Percentiles rank a stretch among this genome's conserved stretches.
Evolutionary conservation across 2,797 vertebrate genomes (phyloP).

Genomic region (Acrossocheilus wenchowensis): DNA sequence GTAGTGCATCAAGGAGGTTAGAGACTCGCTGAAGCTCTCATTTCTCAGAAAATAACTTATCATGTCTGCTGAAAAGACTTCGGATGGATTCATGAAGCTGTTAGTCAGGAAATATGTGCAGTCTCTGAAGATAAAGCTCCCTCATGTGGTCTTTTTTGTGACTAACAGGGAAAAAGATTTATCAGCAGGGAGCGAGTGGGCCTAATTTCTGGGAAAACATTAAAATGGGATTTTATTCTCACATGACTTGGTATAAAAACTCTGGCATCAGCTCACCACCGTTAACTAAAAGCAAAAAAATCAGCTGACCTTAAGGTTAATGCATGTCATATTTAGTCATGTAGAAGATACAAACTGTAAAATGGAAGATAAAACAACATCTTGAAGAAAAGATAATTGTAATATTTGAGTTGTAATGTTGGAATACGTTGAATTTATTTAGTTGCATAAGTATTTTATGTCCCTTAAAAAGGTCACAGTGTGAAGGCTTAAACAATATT

Average conservation of each 20-base stretch:
- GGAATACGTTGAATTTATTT: neutral
- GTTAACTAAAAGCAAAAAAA: neutral
- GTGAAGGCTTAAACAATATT: neutral
- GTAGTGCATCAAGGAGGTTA: neutral
- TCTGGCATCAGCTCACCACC: neutral
- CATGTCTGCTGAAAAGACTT: neutral
- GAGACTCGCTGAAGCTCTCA: neutral
- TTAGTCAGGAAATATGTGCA: neutral
- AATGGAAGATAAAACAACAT: neutral
- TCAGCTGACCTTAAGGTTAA: neutral
- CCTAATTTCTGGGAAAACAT: neutral
- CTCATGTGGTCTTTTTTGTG: conserved; percentile 29
- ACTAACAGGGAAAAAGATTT: neutral
- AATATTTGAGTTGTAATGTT: neutral
- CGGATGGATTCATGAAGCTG: neutral
- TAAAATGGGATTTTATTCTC: neutral
- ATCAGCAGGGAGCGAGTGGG: neutral
- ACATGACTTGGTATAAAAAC: neutral
- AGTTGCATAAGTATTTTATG: neutral
- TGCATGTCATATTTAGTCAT: neutral
- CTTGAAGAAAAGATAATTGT: neutral
- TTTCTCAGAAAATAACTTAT: neutral
- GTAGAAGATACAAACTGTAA: neutral
- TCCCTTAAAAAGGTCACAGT: neutral
- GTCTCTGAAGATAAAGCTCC: conserved; percentile 17